Conservation (phyloP, 2,888 invertebrate species). For the Anticlea derivata region DNA sequence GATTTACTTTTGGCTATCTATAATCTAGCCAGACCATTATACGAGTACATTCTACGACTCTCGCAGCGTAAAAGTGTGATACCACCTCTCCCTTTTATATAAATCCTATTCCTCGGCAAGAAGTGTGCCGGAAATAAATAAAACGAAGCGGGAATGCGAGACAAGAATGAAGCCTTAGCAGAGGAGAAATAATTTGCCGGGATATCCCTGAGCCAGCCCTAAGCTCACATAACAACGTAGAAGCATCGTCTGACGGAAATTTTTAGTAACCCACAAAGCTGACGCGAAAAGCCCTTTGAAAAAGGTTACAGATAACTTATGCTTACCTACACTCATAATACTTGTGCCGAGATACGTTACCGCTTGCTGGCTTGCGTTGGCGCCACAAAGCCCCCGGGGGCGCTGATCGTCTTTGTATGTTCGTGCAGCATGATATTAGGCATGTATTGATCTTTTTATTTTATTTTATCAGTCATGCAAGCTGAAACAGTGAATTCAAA, state of each 20-base stretch:
- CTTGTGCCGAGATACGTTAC: too few relatives aligned
- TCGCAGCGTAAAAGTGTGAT: not conserved
- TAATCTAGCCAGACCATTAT: too few relatives aligned
- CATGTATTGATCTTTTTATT: too few relatives aligned
- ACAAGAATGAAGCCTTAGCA: constrained; percentile 48
- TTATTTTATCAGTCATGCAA: too few relatives aligned
- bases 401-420: too few relatives aligned
- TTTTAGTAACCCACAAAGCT: constrained; percentile 37
- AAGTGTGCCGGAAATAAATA: constrained; percentile 60
- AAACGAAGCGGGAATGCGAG: constrained; percentile 47
- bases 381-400: too few relatives aligned
- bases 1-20: too few relatives aligned
- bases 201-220: constrained; percentile 41
- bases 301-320: constrained; percentile 6
- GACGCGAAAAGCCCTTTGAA: constrained; percentile 34
- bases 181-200: constrained; percentile 46
- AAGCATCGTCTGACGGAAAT: constrained; percentile 36
- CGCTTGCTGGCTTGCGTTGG: too few relatives aligned
- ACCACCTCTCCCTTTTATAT: not conserved
- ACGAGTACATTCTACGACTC: too few relatives aligned
- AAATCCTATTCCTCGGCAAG: constrained; percentile 27
- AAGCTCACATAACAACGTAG: constrained; percentile 39
- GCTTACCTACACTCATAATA: not conserved
- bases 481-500: too few relatives aligned
- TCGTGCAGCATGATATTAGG: not conserved